A percentile compares a stretch with the other conserved stretches of the same genome.
phyloP scores from a whole-genome alignment of 2,797 vertebrate genomes.

The Acrossocheilus wenchowensis region DNA sequence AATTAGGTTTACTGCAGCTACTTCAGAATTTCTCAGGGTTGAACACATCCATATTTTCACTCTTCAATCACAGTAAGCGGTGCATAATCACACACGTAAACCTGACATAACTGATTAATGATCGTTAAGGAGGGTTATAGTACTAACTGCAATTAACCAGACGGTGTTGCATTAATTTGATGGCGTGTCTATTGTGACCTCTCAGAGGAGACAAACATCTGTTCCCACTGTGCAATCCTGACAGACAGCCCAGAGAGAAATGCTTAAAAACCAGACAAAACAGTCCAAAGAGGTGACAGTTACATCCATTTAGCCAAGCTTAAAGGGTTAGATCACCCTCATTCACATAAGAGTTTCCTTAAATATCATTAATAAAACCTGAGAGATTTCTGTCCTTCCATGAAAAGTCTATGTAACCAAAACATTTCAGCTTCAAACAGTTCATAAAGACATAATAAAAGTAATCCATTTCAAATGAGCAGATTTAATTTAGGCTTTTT shows the following conservation, averaged over 20 bases:
- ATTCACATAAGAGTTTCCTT: neutral
- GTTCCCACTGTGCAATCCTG: neutral
- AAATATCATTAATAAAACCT: neutral
- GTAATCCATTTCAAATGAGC: neutral
- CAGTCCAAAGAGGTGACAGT: neutral
- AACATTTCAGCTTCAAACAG: neutral
- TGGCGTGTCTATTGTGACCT: neutral
- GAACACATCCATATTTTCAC: neutral
- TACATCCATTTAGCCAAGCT: neutral
- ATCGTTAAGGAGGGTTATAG: neutral
- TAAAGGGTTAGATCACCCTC: neutral
- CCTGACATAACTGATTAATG: neutral
- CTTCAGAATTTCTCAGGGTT: neutral
- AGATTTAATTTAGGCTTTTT: neutral
- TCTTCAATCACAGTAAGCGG: neutral
- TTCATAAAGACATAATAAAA: neutral
- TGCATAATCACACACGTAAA: neutral
- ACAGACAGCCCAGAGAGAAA: neutral
- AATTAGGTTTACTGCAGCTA: neutral
- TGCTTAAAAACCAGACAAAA: neutral
- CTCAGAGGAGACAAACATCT: slow-evolving; percentile 7
- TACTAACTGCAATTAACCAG: slow-evolving; percentile 14
- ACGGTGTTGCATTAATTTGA: neutral
- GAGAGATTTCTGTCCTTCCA: neutral
- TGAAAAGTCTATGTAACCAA: neutral